Percentiles rank a stretch among this genome's conserved stretches.
phyloP scores from a whole-genome alignment of 1,140 invertebrate species.

The Caerostris darwini region DNA sequence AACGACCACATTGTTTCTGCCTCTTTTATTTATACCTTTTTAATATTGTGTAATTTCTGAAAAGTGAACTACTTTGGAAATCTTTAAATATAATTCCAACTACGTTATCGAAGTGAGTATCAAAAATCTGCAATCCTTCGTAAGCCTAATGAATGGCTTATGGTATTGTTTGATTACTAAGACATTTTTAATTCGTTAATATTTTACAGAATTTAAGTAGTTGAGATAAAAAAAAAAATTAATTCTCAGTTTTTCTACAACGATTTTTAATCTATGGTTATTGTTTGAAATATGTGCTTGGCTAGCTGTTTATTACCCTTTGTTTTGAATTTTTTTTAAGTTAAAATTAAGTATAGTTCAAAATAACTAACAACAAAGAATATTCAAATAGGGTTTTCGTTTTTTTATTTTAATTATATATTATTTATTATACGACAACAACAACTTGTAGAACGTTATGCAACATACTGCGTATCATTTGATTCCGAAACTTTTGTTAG shows the following conservation, averaged over 20 bases:
- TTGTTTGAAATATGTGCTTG: too few species aligned
- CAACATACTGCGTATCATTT: not conserved
- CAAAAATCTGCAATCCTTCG: not conserved
- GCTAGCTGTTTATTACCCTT: not conserved
- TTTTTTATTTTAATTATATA: not conserved
- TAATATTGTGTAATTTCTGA: not conserved
- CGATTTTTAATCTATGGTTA: too few species aligned
- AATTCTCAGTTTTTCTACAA: too few species aligned
- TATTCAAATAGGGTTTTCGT: not conserved
- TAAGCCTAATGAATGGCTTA: conserved; percentile 22
- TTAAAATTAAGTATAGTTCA: not conserved
- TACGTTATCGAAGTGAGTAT: conserved; percentile 36
- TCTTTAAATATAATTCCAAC: not conserved
- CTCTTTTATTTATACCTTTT: not conserved
- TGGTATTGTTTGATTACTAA: not conserved
- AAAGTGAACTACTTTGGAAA: not conserved
- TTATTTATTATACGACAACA: not conserved
- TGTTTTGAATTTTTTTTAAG: not conserved
- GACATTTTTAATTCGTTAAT: too few species aligned
- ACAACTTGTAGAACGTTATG: not conserved
- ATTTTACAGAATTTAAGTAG: too few species aligned
- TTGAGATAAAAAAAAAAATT: too few species aligned
- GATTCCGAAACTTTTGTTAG: too few species aligned
- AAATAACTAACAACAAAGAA: not conserved
- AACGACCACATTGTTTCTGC: not conserved